These are phyloP conservation scores for Pseudorectes ferrugineus DNA, from an alignment of 2,113 vertebrate species.

Conservation along the genomic window DNA sequence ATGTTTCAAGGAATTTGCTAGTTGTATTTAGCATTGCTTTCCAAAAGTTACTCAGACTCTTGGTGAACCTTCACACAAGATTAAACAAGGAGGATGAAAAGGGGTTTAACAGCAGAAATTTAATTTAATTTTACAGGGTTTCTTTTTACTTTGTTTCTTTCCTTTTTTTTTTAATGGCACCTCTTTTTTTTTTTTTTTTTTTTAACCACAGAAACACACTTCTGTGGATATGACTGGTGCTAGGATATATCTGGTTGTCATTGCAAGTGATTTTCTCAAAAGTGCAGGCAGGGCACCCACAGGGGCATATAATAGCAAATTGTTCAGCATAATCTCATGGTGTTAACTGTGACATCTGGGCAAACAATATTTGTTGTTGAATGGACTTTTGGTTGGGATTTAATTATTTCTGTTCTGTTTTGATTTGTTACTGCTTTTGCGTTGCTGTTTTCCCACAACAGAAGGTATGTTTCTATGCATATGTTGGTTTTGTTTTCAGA, in stretches of 20 bases:
- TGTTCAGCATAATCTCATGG: not conserved
- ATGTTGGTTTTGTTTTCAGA: not conserved
- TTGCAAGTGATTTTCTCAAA: not conserved
- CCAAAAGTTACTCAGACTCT: conserved; percentile 16
- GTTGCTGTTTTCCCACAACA: not conserved
- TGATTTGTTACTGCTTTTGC: not conserved
- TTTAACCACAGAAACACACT: not conserved
- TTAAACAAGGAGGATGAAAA: conserved; percentile 9
- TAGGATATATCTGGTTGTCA: not conserved
- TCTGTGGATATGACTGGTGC: not conserved
- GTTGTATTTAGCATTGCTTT: conserved; percentile 34
- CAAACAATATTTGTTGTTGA: not conserved
- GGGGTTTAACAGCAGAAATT: not conserved
- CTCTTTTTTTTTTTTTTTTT: not conserved
- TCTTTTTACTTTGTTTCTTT: not conserved
- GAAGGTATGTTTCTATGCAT: not conserved
- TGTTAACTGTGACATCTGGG: conserved; percentile 6
- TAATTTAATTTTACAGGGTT: conserved; percentile 2
- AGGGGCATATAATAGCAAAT: not conserved
- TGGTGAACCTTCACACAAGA: not conserved
- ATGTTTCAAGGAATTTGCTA: conserved; percentile 34
- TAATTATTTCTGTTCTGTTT: not conserved
- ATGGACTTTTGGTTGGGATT: not conserved
- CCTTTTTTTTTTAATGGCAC: not conserved
- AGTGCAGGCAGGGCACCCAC: not conserved